Evolutionary conservation across 1,140 invertebrate genomes (phyloP).

Genomic region (Papilio polytes): DNA sequence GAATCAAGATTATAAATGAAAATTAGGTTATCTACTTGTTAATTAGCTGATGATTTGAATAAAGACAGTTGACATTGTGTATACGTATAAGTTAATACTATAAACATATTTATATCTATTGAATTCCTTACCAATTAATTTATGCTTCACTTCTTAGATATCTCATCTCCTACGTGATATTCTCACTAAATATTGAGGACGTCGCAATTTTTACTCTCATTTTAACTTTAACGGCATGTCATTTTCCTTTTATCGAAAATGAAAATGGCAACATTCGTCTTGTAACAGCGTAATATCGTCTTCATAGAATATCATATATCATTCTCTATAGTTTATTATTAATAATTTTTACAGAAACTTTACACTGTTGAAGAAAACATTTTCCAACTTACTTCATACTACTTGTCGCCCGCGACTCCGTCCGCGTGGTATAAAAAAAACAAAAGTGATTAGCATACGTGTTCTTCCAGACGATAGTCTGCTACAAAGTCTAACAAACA

Average conservation of each 20-base stretch:
- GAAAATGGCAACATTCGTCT: conserved; percentile 21
- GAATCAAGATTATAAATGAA: background rate
- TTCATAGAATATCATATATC: background rate
- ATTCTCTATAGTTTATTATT: conserved; percentile 1
- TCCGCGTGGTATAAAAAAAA: too few species aligned
- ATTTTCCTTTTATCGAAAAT: conserved; percentile 25
- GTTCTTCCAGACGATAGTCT: too few species aligned
- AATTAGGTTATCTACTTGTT: background rate
- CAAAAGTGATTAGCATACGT: too few species aligned
- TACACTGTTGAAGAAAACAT: background rate
- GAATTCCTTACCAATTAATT: too few species aligned
- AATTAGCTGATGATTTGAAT: background rate
- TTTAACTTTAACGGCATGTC: conserved; percentile 12
- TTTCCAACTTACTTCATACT: background rate
- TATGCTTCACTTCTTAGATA: background rate
- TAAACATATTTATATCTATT: too few species aligned
- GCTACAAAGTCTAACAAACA: too few species aligned
- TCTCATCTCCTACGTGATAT: background rate
- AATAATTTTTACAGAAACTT: conserved; percentile 6
- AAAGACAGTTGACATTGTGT: too few species aligned
- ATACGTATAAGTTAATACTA: too few species aligned
- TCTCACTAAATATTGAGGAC: background rate
- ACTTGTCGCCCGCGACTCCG: too few species aligned
- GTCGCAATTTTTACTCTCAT: background rate
- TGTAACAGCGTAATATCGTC: background rate